Evolutionary conservation across 2,888 invertebrate genomes (phyloP).

Genomic region (Lepeophtheirus nordmannii): DNA sequence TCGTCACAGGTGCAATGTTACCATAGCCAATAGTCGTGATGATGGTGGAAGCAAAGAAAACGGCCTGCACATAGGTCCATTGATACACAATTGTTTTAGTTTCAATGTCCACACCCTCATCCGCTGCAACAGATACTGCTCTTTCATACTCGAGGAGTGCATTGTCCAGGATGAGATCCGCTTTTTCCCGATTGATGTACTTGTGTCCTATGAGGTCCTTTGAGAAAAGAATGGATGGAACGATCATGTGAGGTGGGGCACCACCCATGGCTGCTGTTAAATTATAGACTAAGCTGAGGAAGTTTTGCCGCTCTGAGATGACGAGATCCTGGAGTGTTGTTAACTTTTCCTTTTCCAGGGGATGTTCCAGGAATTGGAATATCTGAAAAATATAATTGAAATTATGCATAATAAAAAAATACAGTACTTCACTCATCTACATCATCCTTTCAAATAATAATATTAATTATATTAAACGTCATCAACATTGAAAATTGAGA

Average conservation of each 20-base stretch:
- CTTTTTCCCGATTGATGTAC: constrained; percentile 6
- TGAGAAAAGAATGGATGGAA: not conserved
- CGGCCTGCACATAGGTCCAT: constrained; percentile 66
- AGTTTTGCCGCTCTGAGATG: constrained; percentile 11
- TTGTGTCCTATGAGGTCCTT: not conserved
- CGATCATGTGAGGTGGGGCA: constrained; percentile 5
- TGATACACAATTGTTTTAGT: constrained; percentile 25
- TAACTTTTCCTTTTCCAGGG: constrained; percentile 4
- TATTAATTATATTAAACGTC: no score
- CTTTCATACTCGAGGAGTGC: constrained; percentile 17
- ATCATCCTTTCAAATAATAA: no score
- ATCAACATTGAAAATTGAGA: no score
- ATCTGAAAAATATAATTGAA: not conserved
- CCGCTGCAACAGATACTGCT: constrained; percentile 13
- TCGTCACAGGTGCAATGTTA: constrained; percentile 68
- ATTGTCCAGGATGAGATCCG: constrained; percentile 1
- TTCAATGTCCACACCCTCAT: constrained; percentile 13
- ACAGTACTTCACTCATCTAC: not conserved
- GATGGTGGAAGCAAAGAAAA: constrained; percentile 76
- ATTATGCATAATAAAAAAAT: not conserved
- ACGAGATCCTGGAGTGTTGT: constrained; percentile 2
- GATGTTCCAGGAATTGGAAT: constrained; percentile 7
- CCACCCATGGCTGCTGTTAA: not conserved
- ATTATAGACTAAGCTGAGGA: constrained; percentile 12
- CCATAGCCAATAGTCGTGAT: constrained; percentile 83